Percentiles rank a stretch among this genome's conserved stretches.
phyloP scores from a whole-genome alignment of 2,797 vertebrate genomes.

The Lepidocolaptes lacrymiger region DNA sequence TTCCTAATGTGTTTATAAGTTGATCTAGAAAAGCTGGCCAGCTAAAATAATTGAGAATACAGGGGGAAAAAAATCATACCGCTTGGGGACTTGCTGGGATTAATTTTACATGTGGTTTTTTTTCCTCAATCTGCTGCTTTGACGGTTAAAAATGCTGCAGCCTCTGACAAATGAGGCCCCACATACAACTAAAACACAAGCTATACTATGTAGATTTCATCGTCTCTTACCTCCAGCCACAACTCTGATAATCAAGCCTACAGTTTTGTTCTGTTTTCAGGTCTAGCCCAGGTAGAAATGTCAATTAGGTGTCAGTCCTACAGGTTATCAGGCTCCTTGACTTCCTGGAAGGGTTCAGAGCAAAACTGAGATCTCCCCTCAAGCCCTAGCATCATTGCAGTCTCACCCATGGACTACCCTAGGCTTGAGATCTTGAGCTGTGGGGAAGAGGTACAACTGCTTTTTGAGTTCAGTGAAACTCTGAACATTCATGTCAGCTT shows the following conservation, averaged over 20 bases:
- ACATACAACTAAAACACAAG: not conserved
- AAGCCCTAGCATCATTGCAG: accelerated
- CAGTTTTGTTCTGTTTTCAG: not conserved
- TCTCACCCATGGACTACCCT: not conserved
- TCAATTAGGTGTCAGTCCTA: not conserved
- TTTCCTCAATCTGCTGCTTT: not conserved
- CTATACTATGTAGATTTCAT: not conserved
- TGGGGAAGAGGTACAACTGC: not conserved
- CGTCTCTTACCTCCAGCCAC: not conserved
- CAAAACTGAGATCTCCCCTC: not conserved
- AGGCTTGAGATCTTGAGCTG: accelerated
- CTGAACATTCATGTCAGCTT: not conserved
- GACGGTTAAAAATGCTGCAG: not conserved
- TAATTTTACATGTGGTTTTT: not conserved
- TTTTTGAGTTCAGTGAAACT: not conserved
- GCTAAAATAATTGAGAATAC: not conserved
- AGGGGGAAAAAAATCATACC: not conserved
- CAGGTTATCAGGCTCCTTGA: not conserved
- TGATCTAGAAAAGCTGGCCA: not conserved
- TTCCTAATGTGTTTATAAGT: not conserved
- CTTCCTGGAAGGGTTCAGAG: not conserved
- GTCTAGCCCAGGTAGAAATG: not conserved
- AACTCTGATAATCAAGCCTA: not conserved
- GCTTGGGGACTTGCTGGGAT: not conserved
- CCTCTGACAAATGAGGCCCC: not conserved